Base-by-base conservation (phyloP, 1,140 invertebrate species). In the Papilio polytes region DNA sequence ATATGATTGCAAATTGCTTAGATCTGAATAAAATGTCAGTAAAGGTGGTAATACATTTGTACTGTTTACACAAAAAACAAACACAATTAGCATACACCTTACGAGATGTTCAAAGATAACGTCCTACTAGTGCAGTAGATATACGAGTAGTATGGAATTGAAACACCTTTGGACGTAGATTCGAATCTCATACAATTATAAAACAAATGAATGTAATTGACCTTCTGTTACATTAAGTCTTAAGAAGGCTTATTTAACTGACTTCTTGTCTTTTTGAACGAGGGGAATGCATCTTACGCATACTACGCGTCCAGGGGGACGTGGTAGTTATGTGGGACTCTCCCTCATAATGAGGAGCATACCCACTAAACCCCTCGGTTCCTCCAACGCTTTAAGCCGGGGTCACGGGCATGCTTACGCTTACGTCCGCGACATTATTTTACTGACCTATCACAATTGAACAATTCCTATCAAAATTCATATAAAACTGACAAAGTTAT, bases 1-100 rank as follows among this genome's bases (percentile, higher is more conserved):
- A 70, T 70, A 31, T 70, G 26, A 70, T 70, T 70, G 63, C 63
- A 70, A 70, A 70, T 70, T 70, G 63, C 63, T 70, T 36, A 1
- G 13, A 70, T 70, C 26, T 70, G 12, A 70, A 70, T 70, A 70
- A 70, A 70, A 70, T 70, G 26, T 70, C 26, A 36, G 22, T 70
- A 70, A 70, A 26, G 22, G 22, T 26, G 22, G 59, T 31, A 22
- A 66, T 26, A 70, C 12, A 15, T 70, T 70, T 31, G 63, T 70
- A 70, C 26, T 36, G 13, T 70, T 2, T 31, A 70, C 26, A 70
- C 59, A 70, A 70, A 70, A 63, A 70, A 31, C 26, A 70, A 70
- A 36, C 26, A 31, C 36, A 31, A 15, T 70, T 70, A 31, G 63
- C 26, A 31, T 15, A 26, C 4, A 31, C 63, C 13, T 70, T 31